Evolutionary conservation across 2,113 vertebrate genomes (phyloP), one percentile per base, ranked within the genome.

Genomic region (human (Homo sapiens)): DNA sequence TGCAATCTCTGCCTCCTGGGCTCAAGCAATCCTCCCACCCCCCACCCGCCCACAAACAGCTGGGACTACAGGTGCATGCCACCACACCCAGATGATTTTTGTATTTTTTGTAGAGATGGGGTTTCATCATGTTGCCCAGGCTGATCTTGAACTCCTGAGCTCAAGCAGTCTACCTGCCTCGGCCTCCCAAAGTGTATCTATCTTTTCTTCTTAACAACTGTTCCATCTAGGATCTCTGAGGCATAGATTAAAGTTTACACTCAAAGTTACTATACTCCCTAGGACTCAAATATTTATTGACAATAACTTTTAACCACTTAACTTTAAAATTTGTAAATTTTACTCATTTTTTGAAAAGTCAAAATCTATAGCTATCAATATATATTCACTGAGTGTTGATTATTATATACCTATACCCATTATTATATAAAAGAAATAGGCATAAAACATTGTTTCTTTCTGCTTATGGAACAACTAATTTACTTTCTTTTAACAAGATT

Each of bases 291-390:
- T 66, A 66, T 82, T 57, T 89, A 18, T 35, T 76, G 55, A 76
- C 40, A 92, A 68, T 8, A 25, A 87, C 75, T 78, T 93, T 45
- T 76, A 76, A 76, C 40, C 40, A 45, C 17, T 45, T 76, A 45
- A 76, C 14, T 48, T 50, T 52, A 79, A 89, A 68, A 30, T 76
- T 97, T 94, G 38, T 87, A 93, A 86, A 80, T 96, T 95, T 94
- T 82, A 87, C 2, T 95, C 40, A 91, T 59, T 94, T 86, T 40
- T 72, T 9, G 82, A 82, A 88, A 91, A 68, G 57, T 88, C 72
- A 89, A 12, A 22, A 83, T 43, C 16, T 93, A 48, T 20, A 93
- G 43, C 80, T 52, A 96, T 59, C n/a, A 89, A 93, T 89, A 75
- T 50, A 64, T 27, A 87, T 92, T 86, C 80, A 80, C 20, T 55